phyloP scores from a whole-genome alignment of 2,113 vertebrate genomes.

The Axis porcinus region DNA sequence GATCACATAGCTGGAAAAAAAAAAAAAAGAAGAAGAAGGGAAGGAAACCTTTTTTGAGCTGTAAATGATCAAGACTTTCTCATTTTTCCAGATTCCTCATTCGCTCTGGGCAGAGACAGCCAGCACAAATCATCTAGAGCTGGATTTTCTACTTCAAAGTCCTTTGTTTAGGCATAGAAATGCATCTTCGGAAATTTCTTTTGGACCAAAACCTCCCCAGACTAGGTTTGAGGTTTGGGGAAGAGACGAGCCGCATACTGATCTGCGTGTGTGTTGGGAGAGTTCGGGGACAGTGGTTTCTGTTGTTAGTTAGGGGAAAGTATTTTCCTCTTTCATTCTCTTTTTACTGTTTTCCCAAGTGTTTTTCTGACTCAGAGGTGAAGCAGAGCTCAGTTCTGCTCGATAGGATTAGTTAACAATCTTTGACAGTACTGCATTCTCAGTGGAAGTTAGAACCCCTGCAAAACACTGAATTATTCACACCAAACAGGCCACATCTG shows the following conservation, averaged over 20 bases:
- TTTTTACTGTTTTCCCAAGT: neutral
- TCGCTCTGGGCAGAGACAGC: neutral
- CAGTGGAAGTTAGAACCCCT: constrained; percentile 14
- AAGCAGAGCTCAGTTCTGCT: constrained; percentile 47
- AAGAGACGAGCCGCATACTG: neutral
- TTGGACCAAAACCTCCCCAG: neutral
- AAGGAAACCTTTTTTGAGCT: neutral
- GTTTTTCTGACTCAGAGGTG: neutral
- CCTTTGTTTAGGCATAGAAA: neutral
- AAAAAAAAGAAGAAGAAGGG: neutral
- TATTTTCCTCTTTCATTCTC: constrained; percentile 22
- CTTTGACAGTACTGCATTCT: constrained; percentile 1
- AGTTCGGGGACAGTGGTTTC: neutral
- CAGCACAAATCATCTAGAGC: neutral
- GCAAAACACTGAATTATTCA: constrained; percentile 76
- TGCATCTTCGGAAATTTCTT: neutral
- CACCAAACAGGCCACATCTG: constrained; percentile 42
- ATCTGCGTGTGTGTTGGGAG: neutral
- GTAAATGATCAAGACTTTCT: neutral
- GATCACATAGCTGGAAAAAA: neutral
- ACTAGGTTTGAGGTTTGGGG: neutral
- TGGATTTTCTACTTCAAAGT: neutral
- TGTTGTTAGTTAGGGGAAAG: neutral
- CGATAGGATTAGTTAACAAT: constrained; percentile 59
- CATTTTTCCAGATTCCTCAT: neutral